Percentiles rank a stretch among this genome's conserved stretches.
Conservation (phyloP, 1,140 invertebrate genomes). For the Penaeus japonicus region DNA sequence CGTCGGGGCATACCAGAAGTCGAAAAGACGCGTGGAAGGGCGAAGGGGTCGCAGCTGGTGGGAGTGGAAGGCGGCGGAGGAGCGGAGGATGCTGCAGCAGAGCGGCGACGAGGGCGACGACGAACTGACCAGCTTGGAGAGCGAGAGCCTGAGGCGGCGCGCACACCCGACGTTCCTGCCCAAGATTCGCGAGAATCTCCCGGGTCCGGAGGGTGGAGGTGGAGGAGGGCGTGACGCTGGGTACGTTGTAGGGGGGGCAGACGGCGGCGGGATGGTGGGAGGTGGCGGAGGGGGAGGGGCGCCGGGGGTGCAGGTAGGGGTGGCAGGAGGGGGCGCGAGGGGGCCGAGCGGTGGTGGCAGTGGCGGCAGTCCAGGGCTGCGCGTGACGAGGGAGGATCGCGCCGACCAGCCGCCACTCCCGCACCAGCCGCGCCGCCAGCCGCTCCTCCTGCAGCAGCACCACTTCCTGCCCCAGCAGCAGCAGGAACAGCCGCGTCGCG, state of each 20-base stretch:
- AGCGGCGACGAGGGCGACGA: slow-evolving; percentile 49
- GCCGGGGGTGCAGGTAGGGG: background rate
- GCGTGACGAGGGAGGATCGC: slow-evolving; percentile 32
- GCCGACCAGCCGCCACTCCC: slow-evolving; percentile 1
- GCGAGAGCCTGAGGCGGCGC: slow-evolving; percentile 37
- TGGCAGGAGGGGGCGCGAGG: slow-evolving; percentile 24
- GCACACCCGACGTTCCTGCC: background rate
- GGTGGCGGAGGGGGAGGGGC: slow-evolving; percentile 13
- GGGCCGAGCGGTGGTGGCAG: background rate
- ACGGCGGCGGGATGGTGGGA: background rate
- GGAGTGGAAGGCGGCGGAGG: slow-evolving; percentile 54
- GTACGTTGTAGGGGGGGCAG: slow-evolving; percentile 12
- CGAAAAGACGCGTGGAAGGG: slow-evolving; percentile 26
- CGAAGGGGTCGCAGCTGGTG: slow-evolving; percentile 42
- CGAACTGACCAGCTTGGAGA: slow-evolving; percentile 45
- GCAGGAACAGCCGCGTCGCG: slow-evolving; percentile 13
- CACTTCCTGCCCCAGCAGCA: slow-evolving; percentile 12
- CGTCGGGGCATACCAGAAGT: background rate
- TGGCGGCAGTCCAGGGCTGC: slow-evolving; percentile 36
- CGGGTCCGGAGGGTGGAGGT: slow-evolving; percentile 13
- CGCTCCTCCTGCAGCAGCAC: slow-evolving; percentile 30
- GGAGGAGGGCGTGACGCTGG: slow-evolving; percentile 26
- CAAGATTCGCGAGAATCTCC: slow-evolving; percentile 21
- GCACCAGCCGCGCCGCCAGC: slow-evolving; percentile 29
- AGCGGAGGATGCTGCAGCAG: slow-evolving; percentile 27